These are phyloP conservation scores for Ursus arctos DNA, from an alignment of 2,113 vertebrate species.

Conservation along the genomic window DNA sequence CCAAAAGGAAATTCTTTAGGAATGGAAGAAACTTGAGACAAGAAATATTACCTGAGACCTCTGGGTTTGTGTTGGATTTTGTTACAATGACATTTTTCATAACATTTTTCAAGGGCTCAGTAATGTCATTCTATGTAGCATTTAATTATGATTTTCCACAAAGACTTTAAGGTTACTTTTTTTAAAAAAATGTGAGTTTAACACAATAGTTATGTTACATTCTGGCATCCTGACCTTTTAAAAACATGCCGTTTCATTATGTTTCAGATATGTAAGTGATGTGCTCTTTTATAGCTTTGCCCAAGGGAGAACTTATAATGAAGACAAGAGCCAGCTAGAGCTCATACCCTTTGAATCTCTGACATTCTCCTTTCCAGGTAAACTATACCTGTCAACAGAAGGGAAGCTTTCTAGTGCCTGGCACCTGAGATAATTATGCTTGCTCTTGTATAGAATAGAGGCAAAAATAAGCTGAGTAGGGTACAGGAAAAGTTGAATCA, in stretches of 20 bases:
- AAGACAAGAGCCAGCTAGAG: neutral
- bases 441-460: neutral
- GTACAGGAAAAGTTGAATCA: neutral
- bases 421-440: neutral
- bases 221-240: slow-evolving; percentile 56
- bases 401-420: neutral
- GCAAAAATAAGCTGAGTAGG: neutral
- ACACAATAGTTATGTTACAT: slow-evolving; percentile 46
- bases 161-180: slow-evolving; percentile 20
- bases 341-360: neutral
- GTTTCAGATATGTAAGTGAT: slow-evolving; percentile 59
- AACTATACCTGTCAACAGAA: neutral
- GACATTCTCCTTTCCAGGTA: neutral
- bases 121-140: slow-evolving; percentile 15
- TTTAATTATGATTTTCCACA: slow-evolving; percentile 56
- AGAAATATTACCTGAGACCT: neutral
- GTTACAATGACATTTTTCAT: neutral
- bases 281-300: slow-evolving; percentile 8
- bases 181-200: neutral
- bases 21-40: neutral
- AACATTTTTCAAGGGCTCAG: slow-evolving; percentile 39
- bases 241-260: slow-evolving; percentile 68
- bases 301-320: neutral
- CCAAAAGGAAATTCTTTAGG: neutral
- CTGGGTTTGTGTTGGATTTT: neutral